A percentile compares a stretch with the other conserved stretches of the same genome.
Evolutionary conservation across 2,113 vertebrate genomes (phyloP).

Genomic region (Pristiophorus japonicus): DNA sequence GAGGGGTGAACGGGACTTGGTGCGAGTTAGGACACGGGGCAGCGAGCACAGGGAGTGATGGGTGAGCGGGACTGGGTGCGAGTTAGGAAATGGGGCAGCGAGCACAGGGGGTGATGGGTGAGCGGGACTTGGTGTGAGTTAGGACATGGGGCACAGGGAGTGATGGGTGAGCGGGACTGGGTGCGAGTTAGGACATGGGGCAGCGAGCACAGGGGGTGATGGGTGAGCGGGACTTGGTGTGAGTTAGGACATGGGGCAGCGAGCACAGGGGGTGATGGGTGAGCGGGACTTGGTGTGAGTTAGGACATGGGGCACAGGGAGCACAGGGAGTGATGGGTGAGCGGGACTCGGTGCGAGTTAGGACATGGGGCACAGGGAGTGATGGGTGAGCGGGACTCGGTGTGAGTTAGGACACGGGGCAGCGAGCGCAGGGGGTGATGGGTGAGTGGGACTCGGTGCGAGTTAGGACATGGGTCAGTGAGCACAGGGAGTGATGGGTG

Average conservation of each 20-base stretch:
- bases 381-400: not conserved
- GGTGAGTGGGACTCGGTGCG: not conserved
- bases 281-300: not conserved
- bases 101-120: too few species aligned
- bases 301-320: not conserved
- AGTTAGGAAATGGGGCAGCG: not conserved
- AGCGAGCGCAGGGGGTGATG: too few species aligned
- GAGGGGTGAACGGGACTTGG: not conserved
- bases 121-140: not conserved
- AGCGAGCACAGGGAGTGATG: too few species aligned
- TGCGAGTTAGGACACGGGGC: not conserved
- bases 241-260: not conserved
- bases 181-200: not conserved
- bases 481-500: too few species aligned
- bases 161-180: not conserved
- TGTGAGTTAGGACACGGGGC: not conserved
- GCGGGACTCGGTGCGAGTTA: not conserved
- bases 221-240: not conserved
- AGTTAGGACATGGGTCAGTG: not conserved
- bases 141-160: not conserved
- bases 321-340: too few species aligned
- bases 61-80: not conserved
- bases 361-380: not conserved
- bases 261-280: too few species aligned
- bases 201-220: too few species aligned